phyloP scores from a whole-genome alignment of 2,113 vertebrate genomes.

The Syngnathoides biaculeatus region DNA sequence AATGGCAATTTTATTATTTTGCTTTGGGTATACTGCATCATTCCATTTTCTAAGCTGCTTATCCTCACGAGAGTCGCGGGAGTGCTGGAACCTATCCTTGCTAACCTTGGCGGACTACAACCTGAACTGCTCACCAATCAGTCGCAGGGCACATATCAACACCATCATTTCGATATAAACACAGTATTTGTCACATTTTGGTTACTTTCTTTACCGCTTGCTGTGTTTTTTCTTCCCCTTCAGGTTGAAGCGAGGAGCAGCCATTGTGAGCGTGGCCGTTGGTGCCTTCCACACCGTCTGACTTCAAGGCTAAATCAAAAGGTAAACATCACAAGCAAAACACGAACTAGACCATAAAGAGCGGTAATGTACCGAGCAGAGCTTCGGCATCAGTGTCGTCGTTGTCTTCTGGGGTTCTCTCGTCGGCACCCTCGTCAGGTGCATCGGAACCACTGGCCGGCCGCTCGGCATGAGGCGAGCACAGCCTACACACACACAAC shows the following conservation, averaged over 20 bases:
- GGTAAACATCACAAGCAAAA: neutral
- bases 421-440: conserved; percentile 21
- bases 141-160: too few relatives aligned
- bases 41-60: too few relatives aligned
- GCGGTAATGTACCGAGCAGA: neutral
- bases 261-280: neutral
- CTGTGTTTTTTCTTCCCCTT: conserved; percentile 9
- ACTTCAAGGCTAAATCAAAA: neutral
- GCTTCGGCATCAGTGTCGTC: conserved; percentile 13
- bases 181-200: neutral
- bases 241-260: neutral
- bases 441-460: conserved; percentile 15
- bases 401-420: neutral
- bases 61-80: too few relatives aligned
- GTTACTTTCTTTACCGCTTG: neutral
- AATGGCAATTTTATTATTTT: too few relatives aligned
- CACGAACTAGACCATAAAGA: neutral
- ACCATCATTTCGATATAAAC: neutral
- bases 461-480: conserved; percentile 39
- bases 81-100: too few relatives aligned
- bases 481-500: conserved; percentile 30
- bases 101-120: too few relatives aligned
- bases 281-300: neutral
- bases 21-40: neutral
- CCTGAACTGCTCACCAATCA: too few relatives aligned